A percentile compares a stretch with the other conserved stretches of the same genome.
Evolutionary conservation across 2,797 vertebrate species (phyloP).

Genomic region (Kryptopterus vitreolus): DNA sequence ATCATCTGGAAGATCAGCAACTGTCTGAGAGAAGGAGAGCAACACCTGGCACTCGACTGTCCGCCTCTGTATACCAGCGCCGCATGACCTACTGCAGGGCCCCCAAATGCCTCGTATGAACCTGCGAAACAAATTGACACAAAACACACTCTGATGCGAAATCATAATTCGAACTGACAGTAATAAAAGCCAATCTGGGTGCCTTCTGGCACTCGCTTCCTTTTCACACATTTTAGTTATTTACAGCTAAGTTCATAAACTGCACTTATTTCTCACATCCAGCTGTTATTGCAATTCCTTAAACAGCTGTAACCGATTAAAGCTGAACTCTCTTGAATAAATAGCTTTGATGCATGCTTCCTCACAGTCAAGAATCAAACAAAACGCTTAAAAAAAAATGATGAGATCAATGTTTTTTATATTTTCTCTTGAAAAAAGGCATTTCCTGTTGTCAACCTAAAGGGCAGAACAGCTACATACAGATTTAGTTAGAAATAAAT

Average conservation of each 20-base stretch:
- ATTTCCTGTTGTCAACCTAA: slow-evolving; percentile 24
- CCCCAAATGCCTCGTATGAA: slow-evolving; percentile 92
- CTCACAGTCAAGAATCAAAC: slow-evolving; percentile 26
- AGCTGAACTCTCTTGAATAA: slow-evolving; percentile 43
- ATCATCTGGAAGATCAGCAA: slow-evolving; percentile 88
- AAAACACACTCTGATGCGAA: slow-evolving; percentile 12
- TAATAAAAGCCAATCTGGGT: slow-evolving; percentile 11
- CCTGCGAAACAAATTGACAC: slow-evolving; percentile 64
- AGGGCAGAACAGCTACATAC: slow-evolving; percentile 12
- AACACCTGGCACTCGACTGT: slow-evolving; percentile 89
- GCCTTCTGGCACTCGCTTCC: slow-evolving; percentile 22
- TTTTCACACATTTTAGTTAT: slow-evolving; percentile 51
- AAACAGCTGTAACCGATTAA: slow-evolving; percentile 49
- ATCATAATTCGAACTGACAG: slow-evolving; percentile 19
- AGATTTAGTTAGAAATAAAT: not conserved
- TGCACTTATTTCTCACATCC: slow-evolving; percentile 31
- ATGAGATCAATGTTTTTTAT: slow-evolving; percentile 30
- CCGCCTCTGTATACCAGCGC: slow-evolving; percentile 82
- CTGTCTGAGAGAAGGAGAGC: slow-evolving; percentile 91
- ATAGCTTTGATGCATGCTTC: slow-evolving; percentile 49
- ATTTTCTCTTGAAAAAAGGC: slow-evolving; percentile 14
- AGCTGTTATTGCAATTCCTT: slow-evolving; percentile 27
- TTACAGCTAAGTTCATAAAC: slow-evolving; percentile 51
- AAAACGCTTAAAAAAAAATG: slow-evolving; percentile 23
- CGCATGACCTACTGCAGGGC: slow-evolving; percentile 87